phyloP scores from a whole-genome alignment of 2,113 vertebrate genomes.

The Zosterops borbonicus region DNA sequence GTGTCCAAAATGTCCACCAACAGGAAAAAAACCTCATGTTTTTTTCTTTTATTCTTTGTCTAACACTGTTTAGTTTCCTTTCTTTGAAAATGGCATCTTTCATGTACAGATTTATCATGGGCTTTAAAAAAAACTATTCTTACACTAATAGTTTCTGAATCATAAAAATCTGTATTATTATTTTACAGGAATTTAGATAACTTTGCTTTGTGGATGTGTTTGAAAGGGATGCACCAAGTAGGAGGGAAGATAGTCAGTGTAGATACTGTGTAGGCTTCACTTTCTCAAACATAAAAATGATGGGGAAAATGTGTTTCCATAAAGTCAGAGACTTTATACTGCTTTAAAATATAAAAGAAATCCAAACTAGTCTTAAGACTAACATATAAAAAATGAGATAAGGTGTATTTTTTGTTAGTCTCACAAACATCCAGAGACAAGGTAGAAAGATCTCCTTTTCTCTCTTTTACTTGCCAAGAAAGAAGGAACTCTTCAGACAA shows the following conservation, averaged over 20 bases:
- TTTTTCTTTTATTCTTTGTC: not conserved
- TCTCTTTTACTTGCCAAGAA: not conserved
- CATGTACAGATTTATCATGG: not conserved
- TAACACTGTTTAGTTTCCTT: not conserved
- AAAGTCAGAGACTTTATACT: not conserved
- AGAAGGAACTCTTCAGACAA: not conserved
- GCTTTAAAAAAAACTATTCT: not conserved
- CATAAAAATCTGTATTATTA: not conserved
- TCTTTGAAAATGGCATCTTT: not conserved
- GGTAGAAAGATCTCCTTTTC: not conserved
- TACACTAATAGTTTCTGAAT: not conserved
- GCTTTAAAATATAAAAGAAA: not conserved
- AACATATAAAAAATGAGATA: not conserved
- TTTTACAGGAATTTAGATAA: not conserved
- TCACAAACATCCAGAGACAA: not conserved
- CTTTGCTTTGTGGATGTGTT: not conserved
- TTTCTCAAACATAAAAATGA: not conserved
- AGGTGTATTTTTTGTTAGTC: not conserved
- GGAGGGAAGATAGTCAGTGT: not conserved
- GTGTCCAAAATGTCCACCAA: not conserved
- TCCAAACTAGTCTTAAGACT: not conserved
- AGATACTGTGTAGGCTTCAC: not conserved
- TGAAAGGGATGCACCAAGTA: not conserved
- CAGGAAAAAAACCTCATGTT: not conserved
- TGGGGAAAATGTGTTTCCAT: not conserved